phyloP scores from a whole-genome alignment of 2,797 vertebrate genomes.

The Chiloscyllium punctatum region DNA sequence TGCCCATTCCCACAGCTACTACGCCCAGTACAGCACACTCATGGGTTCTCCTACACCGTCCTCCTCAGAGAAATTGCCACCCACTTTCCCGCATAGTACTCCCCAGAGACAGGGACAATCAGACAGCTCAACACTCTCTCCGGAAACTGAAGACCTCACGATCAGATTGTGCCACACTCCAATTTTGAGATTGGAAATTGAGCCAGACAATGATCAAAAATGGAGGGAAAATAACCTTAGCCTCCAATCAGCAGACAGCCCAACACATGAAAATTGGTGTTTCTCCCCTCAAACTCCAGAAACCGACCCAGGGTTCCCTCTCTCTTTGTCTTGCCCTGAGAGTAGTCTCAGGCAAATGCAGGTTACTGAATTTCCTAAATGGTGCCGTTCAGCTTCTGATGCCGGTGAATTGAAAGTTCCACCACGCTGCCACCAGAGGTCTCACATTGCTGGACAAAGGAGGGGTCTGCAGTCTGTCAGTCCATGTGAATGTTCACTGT shows the following conservation, averaged over 20 bases:
- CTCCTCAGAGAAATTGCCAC: background rate
- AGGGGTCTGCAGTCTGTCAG: background rate
- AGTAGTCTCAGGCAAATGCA: background rate
- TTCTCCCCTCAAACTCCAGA: background rate
- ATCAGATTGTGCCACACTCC: background rate
- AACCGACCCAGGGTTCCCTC: background rate
- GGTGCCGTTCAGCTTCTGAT: background rate
- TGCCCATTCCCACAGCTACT: background rate
- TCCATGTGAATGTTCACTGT: background rate
- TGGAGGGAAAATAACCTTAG: background rate
- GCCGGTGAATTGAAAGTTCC: background rate
- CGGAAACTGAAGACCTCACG: rapidly evolving
- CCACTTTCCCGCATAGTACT: background rate
- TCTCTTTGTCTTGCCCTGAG: background rate
- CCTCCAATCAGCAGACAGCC: background rate
- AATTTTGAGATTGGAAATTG: background rate
- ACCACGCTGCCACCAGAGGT: background rate
- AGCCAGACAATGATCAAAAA: background rate
- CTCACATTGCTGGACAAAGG: background rate
- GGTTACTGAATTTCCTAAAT: background rate
- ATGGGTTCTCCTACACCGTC: background rate
- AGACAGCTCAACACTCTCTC: too few relatives aligned
- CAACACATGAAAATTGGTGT: background rate
- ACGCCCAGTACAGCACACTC: too few relatives aligned
- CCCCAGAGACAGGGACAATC: background rate